These are phyloP conservation scores for Periophthalmodon schlosseri DNA, from an alignment of 2,113 vertebrate genomes.

Conservation along the genomic window DNA sequence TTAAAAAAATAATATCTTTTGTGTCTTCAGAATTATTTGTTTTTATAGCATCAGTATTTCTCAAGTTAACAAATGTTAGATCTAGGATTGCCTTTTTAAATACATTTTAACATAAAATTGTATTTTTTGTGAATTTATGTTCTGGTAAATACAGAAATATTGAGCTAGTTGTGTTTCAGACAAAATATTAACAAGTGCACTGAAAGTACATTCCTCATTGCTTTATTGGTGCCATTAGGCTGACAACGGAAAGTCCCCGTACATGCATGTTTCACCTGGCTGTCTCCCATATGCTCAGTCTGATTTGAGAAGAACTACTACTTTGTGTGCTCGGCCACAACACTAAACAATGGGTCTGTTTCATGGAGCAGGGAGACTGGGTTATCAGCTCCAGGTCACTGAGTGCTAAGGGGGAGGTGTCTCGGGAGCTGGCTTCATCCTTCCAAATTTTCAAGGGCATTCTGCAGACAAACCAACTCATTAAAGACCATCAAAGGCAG, in stretches of 20 bases:
- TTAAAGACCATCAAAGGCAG: conserved; percentile 24
- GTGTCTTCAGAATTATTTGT: not conserved
- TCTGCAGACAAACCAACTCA: conserved; percentile 39
- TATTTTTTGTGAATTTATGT: not conserved
- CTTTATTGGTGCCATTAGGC: conserved; percentile 13
- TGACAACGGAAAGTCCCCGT: conserved; percentile 32
- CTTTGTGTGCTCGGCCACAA: conserved; percentile 49
- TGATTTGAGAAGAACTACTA: conserved; percentile 54
- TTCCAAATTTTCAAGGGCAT: conserved; percentile 52
- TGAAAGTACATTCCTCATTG: not conserved
- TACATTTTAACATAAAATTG: not conserved
- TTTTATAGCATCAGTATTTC: not conserved
- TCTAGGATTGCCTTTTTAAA: not conserved
- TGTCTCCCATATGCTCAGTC: conserved; percentile 46
- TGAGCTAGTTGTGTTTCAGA: not conserved
- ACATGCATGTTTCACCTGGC: conserved; percentile 37
- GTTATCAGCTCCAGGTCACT: conserved; percentile 43
- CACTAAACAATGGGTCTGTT: conserved; percentile 65
- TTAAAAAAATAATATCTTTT: not conserved
- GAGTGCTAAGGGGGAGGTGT: conserved; percentile 32
- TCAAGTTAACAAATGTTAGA: not conserved
- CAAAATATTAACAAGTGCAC: not conserved
- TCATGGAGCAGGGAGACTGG: conserved; percentile 40
- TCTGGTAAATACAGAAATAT: not conserved
- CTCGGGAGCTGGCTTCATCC: conserved; percentile 36